Base-by-base conservation (phyloP, 2,888 invertebrate genomes). In the Danaus chrysippus region DNA sequence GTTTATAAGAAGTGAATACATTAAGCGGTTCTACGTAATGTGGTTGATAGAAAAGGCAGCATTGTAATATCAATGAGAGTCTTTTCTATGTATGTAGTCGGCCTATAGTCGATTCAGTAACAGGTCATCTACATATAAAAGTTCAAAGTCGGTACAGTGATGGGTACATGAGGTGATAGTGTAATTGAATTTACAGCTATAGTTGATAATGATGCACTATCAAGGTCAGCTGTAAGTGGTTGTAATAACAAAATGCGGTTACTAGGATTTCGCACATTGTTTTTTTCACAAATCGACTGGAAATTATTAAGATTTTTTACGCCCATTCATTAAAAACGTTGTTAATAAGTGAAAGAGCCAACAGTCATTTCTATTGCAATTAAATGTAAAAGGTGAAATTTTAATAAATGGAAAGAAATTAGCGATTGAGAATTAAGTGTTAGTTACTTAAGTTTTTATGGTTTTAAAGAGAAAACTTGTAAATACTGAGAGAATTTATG, bases 161-260 rank as follows among this genome's bases (percentile, higher is more conserved):
- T 60, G 68, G 70, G 62, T 75, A 73, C 73, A 73, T 70, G 42
- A 41, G 68, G 73, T 62, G 57, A 68, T 70, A 74, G 76, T 77
- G 69, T 75, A 74, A 76, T 76, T 66, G 75, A 78, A 74, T 77
- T 77, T 76, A 77, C 71, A 75, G 72, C 71, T 77, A 78, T 78
- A 76, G 77, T 66, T 80, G 83, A 83, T 85, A 84, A 85, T 83
- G 81, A 81, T 83, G 81, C 79, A 81, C 79, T 81, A 85, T 82
- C 81, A 83, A 84, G 86, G 85, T 68, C 84, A 82, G 68, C 67
- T 58, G 66, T 78, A 81, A 78, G 79, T 74, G 79, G 81, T 79
- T 78, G 76, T 43, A 63, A 73, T 66, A 65, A 74, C 70, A 72
- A 79, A 81, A 79, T 73, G 76, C 75, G 77, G 79, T 81, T 65